A percentile compares a stretch with the other conserved stretches of the same genome.
Evolutionary conservation across 2,113 vertebrate species (phyloP).

Genomic region (Tamias sibiricus): DNA sequence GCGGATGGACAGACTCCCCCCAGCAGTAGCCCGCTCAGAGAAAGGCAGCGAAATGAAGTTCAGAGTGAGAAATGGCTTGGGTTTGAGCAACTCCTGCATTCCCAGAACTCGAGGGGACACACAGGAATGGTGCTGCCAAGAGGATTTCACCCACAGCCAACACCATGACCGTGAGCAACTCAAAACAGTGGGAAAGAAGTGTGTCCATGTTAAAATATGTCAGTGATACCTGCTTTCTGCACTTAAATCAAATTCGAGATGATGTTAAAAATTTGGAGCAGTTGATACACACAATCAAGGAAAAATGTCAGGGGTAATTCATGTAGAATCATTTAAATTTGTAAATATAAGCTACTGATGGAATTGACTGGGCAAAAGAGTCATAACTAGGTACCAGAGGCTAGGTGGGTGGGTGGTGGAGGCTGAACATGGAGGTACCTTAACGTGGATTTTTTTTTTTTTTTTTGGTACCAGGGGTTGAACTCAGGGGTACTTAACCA

Average conservation of each 20-base stretch:
- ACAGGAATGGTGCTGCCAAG: background rate
- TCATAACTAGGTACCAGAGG: background rate
- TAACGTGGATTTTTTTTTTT: too few species aligned
- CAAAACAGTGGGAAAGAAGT: background rate
- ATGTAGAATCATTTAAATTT: background rate
- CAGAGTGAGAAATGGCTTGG: constrained; percentile 23
- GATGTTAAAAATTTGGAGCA: constrained; percentile 40
- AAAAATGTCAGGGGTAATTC: background rate
- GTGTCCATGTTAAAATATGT: background rate
- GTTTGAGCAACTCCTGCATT: background rate
- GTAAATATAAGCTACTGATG: background rate
- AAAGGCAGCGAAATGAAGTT: constrained; percentile 8
- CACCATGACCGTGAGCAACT: background rate
- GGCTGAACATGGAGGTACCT: background rate
- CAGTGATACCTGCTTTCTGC: background rate
- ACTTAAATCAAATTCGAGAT: constrained; percentile 34
- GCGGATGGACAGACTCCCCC: background rate
- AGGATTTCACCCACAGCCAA: background rate
- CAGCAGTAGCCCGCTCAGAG: background rate
- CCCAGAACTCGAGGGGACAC: background rate
- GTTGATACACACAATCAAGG: background rate
- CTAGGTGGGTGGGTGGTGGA: too few species aligned
- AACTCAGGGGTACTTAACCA: too few species aligned
- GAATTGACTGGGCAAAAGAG: background rate
- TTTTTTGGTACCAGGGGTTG: too few species aligned